Conservation (phyloP, 2,888 invertebrate genomes). For the Pachymerium ferrugineum region DNA sequence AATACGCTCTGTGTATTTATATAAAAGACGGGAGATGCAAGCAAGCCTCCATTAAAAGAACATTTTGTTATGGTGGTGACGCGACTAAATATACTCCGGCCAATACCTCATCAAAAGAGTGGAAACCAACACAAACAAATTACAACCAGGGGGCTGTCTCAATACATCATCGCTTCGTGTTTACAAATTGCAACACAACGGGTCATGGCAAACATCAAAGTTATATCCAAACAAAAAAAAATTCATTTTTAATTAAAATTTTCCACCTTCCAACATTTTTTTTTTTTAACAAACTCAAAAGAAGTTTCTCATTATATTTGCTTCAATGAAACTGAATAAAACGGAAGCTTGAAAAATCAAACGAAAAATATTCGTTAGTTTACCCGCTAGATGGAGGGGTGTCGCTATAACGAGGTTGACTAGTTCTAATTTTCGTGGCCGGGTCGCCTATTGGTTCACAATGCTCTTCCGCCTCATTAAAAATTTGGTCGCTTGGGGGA, state of each 20-base stretch:
- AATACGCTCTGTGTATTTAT: slow-evolving; percentile 2
- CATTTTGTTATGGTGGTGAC: slow-evolving; percentile 7
- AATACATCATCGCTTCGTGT: not conserved
- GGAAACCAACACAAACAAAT: not conserved
- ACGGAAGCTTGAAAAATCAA: too few relatives aligned
- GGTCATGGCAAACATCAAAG: not conserved
- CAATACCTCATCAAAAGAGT: not conserved
- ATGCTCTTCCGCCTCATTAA: slow-evolving; percentile 8
- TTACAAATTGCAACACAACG: not conserved
- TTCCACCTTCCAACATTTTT: too few relatives aligned
- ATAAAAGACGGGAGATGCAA: slow-evolving; percentile 7
- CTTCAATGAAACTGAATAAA: too few relatives aligned
- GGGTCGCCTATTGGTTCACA: slow-evolving; percentile 5
- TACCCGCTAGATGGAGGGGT: not conserved
- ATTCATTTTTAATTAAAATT: not conserved
- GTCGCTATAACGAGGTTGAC: not conserved
- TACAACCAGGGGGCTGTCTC: not conserved
- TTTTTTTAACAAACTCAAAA: too few relatives aligned
- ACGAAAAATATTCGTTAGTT: too few relatives aligned
- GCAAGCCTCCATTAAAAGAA: slow-evolving; percentile 13
- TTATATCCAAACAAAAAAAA: not conserved
- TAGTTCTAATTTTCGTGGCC: not conserved
- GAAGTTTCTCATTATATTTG: too few relatives aligned
- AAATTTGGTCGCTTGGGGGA: slow-evolving; percentile 13
- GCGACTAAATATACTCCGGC: not conserved